Conservation (phyloP, 2,888 invertebrate species). For the Xestia xanthographa region DNA sequence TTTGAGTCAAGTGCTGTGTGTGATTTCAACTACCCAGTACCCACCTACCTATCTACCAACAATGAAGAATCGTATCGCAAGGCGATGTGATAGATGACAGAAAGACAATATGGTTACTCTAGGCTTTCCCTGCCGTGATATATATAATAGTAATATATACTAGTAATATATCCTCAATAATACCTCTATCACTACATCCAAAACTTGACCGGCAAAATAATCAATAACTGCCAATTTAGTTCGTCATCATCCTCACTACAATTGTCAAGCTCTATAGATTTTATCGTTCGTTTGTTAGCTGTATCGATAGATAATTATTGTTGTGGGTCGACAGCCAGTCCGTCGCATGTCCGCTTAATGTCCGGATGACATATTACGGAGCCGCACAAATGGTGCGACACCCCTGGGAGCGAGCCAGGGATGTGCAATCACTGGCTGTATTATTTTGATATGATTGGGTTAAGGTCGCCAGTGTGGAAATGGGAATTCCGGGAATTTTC, state of each 20-base stretch:
- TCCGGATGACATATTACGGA: slow-evolving; percentile 56
- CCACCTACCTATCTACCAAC: too few relatives aligned
- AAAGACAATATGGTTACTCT: too few relatives aligned
- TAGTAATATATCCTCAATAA: too few relatives aligned
- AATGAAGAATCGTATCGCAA: too few relatives aligned
- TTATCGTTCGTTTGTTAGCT: slow-evolving; percentile 46
- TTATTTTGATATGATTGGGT: slow-evolving; percentile 45
- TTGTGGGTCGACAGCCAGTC: slow-evolving; percentile 54
- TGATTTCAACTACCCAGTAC: too few relatives aligned
- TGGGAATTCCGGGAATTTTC: not conserved
- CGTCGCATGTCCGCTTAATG: slow-evolving; percentile 65
- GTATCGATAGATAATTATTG: slow-evolving; percentile 47
- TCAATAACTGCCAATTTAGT: slow-evolving; percentile 33
- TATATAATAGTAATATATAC: too few relatives aligned
- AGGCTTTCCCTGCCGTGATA: too few relatives aligned
- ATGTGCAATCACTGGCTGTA: slow-evolving; percentile 47
- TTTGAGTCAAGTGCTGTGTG: too few relatives aligned
- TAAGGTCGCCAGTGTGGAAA: slow-evolving; percentile 4
- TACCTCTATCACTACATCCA: not conserved
- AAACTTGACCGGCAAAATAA: not conserved
- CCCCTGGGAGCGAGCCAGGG: slow-evolving; percentile 49
- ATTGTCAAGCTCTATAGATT: slow-evolving; percentile 46
- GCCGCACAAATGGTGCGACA: slow-evolving; percentile 44
- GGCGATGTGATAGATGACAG: too few relatives aligned
- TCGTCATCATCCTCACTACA: slow-evolving; percentile 12